Conservation (phyloP, 2,113 vertebrate species). For the Mormoops blainvillei region DNA sequence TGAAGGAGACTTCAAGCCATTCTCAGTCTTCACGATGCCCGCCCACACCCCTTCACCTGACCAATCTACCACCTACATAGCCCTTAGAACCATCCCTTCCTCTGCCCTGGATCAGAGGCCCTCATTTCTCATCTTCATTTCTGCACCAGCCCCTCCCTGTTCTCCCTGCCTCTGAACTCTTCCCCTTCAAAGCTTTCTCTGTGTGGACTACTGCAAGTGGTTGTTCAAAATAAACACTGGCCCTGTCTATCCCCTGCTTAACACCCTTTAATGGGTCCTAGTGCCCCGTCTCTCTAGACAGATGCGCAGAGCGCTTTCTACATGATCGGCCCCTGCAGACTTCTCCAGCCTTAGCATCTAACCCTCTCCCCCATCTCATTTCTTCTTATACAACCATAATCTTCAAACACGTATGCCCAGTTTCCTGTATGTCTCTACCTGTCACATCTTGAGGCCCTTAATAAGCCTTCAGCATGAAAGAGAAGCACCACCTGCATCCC, state of each 20-base stretch:
- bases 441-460: background rate
- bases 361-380: background rate
- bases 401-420: background rate
- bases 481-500: background rate
- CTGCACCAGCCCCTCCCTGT: background rate
- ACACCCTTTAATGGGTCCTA: background rate
- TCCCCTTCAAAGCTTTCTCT: background rate
- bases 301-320: background rate
- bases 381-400: no score
- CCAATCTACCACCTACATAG: no score
- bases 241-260: background rate
- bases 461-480: background rate
- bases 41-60: background rate
- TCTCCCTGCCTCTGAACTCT: background rate
- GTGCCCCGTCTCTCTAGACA: background rate
- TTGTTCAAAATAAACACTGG: background rate
- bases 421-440: background rate
- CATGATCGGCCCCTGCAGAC: background rate
- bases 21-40: background rate
- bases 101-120: background rate
- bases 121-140: background rate
- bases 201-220: background rate
- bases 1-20: background rate
- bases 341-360: background rate
- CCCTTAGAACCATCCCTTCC: background rate